Conservation (phyloP, 2,888 invertebrate genomes). For the Caenorhabditis wallacei region DNA sequence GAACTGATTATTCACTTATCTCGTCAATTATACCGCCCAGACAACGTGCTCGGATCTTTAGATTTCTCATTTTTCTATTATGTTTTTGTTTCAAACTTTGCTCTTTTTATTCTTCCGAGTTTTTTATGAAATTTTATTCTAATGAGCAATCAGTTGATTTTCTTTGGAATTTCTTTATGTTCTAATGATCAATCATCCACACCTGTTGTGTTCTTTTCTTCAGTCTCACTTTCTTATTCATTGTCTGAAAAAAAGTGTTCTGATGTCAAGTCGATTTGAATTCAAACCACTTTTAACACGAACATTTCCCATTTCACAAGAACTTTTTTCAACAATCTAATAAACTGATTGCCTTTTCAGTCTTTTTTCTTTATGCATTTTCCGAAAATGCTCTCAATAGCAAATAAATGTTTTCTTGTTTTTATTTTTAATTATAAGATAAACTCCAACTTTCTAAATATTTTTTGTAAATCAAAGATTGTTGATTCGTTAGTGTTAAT, state of each 20-base stretch:
- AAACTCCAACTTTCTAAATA: too few species aligned
- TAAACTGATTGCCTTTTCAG: neutral
- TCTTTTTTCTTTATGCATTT: neutral
- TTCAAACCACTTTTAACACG: neutral
- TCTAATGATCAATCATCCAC: too few species aligned
- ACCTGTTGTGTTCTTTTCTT: too few species aligned
- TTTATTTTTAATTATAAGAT: too few species aligned
- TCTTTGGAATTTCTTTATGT: neutral
- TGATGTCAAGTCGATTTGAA: neutral
- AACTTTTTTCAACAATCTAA: constrained; percentile 16
- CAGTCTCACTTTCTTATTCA: neutral
- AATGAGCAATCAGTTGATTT: neutral
- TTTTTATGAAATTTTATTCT: too few species aligned
- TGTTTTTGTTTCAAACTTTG: neutral
- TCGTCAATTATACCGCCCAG: constrained; percentile 26
- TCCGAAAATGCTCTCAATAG: neutral
- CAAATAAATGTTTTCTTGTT: too few species aligned
- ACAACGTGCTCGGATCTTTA: constrained; percentile 24
- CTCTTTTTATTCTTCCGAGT: neutral
- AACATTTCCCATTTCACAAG: neutral
- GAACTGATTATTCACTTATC: constrained; percentile 14
- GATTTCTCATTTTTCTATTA: neutral
- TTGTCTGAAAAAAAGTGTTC: neutral
- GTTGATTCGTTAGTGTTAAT: neutral
- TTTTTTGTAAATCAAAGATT: neutral